Conservation (phyloP, 2,113 vertebrate genomes). For the Setophaga petechia region DNA sequence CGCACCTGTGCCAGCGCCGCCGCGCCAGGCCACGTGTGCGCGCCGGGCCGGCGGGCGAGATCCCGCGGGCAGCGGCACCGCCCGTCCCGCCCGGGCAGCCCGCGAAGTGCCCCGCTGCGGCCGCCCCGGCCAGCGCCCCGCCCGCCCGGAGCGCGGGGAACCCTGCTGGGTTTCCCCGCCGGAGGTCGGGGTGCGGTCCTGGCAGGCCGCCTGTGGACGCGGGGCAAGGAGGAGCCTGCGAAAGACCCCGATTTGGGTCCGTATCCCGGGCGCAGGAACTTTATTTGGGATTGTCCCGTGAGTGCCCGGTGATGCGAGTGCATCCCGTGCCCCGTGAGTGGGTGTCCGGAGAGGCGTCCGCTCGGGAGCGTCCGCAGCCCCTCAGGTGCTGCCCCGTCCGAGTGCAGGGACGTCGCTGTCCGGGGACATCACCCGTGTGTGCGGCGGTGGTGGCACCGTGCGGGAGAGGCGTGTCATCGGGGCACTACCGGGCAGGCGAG, state of each 20-base stretch:
- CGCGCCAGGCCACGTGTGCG: too few relatives aligned
- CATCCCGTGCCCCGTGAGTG: accelerated
- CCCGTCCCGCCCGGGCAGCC: background rate
- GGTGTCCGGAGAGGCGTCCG: background rate
- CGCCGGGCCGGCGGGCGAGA: too few relatives aligned
- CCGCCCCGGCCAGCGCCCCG: too few relatives aligned
- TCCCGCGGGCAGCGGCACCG: too few relatives aligned
- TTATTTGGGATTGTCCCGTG: background rate
- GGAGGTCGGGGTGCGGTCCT: background rate
- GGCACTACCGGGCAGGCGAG: background rate
- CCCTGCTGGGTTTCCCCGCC: background rate
- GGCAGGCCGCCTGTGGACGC: background rate
- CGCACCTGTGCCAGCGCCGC: too few relatives aligned
- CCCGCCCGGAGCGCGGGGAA: too few relatives aligned
- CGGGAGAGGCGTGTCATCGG: background rate
- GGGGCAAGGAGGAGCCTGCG: background rate
- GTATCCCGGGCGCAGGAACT: background rate
- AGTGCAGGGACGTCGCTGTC: background rate
- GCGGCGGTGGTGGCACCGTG: background rate
- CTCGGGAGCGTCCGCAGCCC: background rate
- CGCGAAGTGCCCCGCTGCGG: background rate
- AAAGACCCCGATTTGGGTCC: background rate
- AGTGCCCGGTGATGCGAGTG: background rate
- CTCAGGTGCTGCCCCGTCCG: background rate
- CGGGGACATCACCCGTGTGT: background rate